Percentiles rank a stretch among this genome's conserved stretches.
phyloP scores from a whole-genome alignment of 2,888 invertebrate genomes.

The Oithona nana region DNA sequence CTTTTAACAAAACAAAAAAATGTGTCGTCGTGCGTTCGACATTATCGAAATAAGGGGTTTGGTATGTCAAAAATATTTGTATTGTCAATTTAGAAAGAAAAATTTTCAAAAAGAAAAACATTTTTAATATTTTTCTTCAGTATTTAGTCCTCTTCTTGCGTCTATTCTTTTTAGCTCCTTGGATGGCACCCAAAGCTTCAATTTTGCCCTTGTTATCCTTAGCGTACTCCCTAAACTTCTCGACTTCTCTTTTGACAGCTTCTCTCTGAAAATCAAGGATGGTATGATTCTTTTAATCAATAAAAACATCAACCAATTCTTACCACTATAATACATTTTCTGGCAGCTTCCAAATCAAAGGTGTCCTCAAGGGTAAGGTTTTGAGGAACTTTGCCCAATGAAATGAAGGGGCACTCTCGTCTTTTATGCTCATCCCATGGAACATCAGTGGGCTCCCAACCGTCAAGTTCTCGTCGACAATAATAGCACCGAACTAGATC shows the following conservation, averaged over 20 bases:
- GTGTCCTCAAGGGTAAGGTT: conserved; percentile 6
- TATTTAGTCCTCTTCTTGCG: no score
- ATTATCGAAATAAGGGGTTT: no score
- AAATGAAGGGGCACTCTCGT: conserved; percentile 2
- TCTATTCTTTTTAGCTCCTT: background rate
- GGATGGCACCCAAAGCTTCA: background rate
- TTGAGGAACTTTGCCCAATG: background rate
- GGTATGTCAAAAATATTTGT: no score
- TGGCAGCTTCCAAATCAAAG: background rate
- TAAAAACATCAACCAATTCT: background rate
- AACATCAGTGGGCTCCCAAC: conserved; percentile 15
- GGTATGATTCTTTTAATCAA: background rate
- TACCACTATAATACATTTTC: background rate
- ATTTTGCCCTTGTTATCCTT: background rate
- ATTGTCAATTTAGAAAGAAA: no score
- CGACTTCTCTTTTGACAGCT: background rate
- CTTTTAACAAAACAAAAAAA: no score
- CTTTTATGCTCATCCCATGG: conserved; percentile 11
- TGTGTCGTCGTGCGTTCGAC: no score
- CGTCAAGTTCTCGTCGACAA: conserved; percentile 13
- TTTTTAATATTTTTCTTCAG: no score
- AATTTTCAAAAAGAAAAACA: no score
- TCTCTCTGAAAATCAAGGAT: background rate
- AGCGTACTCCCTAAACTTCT: background rate
- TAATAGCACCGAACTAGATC: conserved; percentile 14